A percentile compares a stretch with the other conserved stretches of the same genome.
Evolutionary conservation across 2,113 vertebrate species (phyloP).

Genomic region (Apistogramma diplotaenia): DNA sequence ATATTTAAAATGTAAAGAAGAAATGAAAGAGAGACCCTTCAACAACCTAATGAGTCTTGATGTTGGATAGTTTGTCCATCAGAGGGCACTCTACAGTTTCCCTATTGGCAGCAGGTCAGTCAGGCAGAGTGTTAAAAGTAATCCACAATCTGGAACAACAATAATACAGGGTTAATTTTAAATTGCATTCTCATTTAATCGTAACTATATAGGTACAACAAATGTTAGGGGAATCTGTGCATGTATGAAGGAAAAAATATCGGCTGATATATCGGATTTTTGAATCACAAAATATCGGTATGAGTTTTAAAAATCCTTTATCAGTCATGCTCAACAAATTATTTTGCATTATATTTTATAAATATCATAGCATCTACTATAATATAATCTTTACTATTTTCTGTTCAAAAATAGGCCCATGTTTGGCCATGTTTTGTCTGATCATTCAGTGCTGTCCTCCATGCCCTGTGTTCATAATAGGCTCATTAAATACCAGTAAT

Average conservation of each 20-base stretch:
- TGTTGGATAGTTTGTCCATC: not conserved
- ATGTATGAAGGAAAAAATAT: not conserved
- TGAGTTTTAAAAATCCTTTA: not conserved
- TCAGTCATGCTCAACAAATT: not conserved
- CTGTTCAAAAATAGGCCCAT: not conserved
- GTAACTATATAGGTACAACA: not conserved
- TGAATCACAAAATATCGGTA: not conserved
- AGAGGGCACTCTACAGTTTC: not conserved
- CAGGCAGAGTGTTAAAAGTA: not conserved
- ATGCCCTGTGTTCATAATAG: slow-evolving; percentile 6
- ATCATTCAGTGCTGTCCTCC: slow-evolving; percentile 3
- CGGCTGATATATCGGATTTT: not conserved
- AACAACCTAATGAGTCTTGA: not conserved
- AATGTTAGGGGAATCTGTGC: not conserved
- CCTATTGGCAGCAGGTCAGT: not conserved
- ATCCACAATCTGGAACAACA: not conserved
- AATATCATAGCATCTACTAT: not conserved
- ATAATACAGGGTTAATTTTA: not conserved
- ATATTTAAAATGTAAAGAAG: too few species aligned
- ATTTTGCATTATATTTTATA: not conserved
- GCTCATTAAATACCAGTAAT: slow-evolving; percentile 43
- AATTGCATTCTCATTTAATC: not conserved
- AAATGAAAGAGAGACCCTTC: not conserved
- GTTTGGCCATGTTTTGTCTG: not conserved
- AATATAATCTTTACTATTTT: not conserved